These are phyloP conservation scores for Oreochromis spilurus DNA, from an alignment of 2,113 vertebrate genomes.

Conservation along the genomic window DNA sequence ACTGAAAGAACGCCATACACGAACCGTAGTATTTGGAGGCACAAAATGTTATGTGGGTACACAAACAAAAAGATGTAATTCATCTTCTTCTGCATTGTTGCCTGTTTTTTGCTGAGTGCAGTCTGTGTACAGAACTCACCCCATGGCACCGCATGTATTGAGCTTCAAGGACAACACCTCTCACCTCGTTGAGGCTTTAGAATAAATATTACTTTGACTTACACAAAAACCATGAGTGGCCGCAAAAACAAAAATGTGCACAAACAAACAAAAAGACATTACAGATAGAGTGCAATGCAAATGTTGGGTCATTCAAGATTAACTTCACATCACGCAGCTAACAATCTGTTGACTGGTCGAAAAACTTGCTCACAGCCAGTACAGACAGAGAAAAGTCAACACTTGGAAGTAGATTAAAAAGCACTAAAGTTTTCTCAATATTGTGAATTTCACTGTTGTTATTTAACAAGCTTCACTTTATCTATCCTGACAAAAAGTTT, in stretches of 20 bases:
- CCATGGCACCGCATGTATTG: not conserved
- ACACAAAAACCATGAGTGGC: not conserved
- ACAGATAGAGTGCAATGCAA: not conserved
- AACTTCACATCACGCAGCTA: not conserved
- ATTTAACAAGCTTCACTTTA: not conserved
- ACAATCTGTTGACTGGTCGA: not conserved
- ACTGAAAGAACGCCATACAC: not conserved
- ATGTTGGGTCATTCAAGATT: not conserved
- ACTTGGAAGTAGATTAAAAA: not conserved
- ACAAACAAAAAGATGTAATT: not conserved
- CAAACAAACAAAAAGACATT: not conserved
- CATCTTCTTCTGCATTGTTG: not conserved
- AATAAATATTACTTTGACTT: not conserved
- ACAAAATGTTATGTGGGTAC: not conserved
- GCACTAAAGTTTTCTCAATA: not conserved
- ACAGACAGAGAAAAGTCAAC: fast-evolving
- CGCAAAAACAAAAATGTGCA: not conserved
- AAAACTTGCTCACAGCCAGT: not conserved
- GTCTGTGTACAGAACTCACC: not conserved
- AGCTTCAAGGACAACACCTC: not conserved
- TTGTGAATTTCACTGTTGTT: not conserved
- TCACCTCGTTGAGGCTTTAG: not conserved
- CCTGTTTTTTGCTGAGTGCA: not conserved
- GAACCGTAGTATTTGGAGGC: not conserved
- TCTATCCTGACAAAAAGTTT: not conserved